A percentile compares a stretch with the other conserved stretches of the same genome.
Evolutionary conservation across 2,888 invertebrate species (phyloP).

Genomic region (Rhaphigaster nebulosa): DNA sequence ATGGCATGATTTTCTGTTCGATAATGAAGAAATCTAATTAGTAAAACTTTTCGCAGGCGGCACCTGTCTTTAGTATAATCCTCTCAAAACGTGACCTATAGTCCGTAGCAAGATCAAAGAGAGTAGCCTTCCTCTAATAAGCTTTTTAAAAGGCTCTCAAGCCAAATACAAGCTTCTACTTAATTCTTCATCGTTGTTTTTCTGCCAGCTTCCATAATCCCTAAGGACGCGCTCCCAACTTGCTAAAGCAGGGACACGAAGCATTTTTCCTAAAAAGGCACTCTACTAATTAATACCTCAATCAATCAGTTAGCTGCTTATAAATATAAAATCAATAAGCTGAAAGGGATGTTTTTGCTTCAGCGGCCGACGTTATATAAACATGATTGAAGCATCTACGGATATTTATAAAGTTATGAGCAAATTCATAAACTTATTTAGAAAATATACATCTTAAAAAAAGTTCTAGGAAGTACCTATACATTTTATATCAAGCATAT

Average conservation of each 20-base stretch:
- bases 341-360: neutral
- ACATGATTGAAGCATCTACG: too few species aligned
- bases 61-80: neutral
- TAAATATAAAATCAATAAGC: neutral
- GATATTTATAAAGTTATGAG: too few species aligned
- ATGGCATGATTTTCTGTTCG: neutral
- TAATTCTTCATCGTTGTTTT: conserved; percentile 1
- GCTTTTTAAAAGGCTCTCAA: conserved; percentile 8
- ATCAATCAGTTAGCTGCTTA: neutral
- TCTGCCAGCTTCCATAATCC: conserved; percentile 5
- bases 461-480: too few species aligned
- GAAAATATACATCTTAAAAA: too few species aligned
- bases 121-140: neutral
- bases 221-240: neutral
- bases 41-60: neutral
- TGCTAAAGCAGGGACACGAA: neutral
- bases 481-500: too few species aligned
- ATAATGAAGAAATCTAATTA: conserved; percentile 26
- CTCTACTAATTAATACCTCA: neutral
- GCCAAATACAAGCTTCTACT: conserved; percentile 4
- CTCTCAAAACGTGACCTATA: neutral
- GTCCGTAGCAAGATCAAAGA: neutral
- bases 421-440: too few species aligned
- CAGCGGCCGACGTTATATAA: too few species aligned
- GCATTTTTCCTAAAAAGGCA: neutral